Percentiles rank a stretch among this genome's conserved stretches.
These are phyloP conservation scores for Dioctria rufipes DNA, from an alignment of 2,888 invertebrate genomes.

Conservation along the genomic window DNA sequence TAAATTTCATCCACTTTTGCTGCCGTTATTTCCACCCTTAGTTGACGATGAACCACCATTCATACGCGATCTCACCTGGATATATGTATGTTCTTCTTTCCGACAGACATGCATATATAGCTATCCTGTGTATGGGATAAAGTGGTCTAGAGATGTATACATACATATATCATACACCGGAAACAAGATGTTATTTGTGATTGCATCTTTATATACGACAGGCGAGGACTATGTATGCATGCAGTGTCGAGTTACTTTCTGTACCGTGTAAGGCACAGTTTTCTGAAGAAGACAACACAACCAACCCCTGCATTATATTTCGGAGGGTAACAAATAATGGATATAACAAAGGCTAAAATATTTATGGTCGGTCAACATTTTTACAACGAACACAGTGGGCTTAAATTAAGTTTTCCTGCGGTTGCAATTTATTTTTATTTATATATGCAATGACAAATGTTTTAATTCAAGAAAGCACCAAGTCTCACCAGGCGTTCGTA, in stretches of 20 bases:
- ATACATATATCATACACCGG: not conserved
- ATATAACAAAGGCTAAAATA: slow-evolving; percentile 49
- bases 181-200: slow-evolving; percentile 48
- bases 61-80: slow-evolving; percentile 27
- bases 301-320: slow-evolving; percentile 24
- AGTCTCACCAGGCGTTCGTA: not conserved
- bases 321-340: slow-evolving; percentile 9
- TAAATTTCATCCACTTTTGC: slow-evolving; percentile 51
- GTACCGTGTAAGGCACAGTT: slow-evolving; percentile 6
- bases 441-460: not conserved
- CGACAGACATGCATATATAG: not conserved
- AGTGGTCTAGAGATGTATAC: not conserved
- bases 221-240: not conserved
- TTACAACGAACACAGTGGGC: not conserved
- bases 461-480: not conserved
- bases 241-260: slow-evolving; percentile 11
- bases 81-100: not conserved
- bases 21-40: slow-evolving; percentile 42
- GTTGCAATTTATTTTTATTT: not conserved
- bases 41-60: slow-evolving; percentile 16
- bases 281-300: not conserved
- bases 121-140: not conserved
- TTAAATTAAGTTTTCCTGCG: slow-evolving; percentile 17
- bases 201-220: slow-evolving; percentile 38
- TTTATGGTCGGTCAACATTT: slow-evolving; percentile 30